These are phyloP conservation scores for Anthopleura xanthogrammica DNA, from an alignment of 92 coral and sea anemone species.

Conservation along the genomic window DNA sequence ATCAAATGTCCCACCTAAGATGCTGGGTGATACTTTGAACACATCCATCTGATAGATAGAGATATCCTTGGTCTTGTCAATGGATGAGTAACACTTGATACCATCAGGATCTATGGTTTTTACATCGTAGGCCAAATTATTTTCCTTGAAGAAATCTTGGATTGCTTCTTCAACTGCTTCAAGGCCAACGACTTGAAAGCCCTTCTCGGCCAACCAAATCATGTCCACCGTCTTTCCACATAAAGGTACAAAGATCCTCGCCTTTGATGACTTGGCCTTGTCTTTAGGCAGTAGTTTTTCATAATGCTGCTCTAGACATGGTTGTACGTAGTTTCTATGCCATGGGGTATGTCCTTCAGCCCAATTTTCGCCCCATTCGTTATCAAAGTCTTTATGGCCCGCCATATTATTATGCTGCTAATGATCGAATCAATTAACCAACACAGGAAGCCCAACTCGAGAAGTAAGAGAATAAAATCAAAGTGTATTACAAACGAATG, in stretches of 20 bases:
- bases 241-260: slow-evolving; percentile 63
- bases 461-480: background rate
- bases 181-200: slow-evolving; percentile 68
- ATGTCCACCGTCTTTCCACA: slow-evolving; percentile 69
- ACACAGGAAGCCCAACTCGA: background rate
- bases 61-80: slow-evolving; percentile 46
- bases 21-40: slow-evolving; percentile 24
- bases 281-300: slow-evolving; percentile 51
- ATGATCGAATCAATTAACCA: background rate
- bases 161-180: slow-evolving; percentile 54
- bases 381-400: slow-evolving; percentile 8
- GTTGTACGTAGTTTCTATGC: slow-evolving; percentile 50
- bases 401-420: background rate
- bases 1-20: slow-evolving; percentile 58
- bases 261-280: slow-evolving; percentile 10
- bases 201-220: slow-evolving; percentile 74
- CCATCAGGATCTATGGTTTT: slow-evolving; percentile 20
- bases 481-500: background rate
- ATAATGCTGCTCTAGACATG: slow-evolving; percentile 42
- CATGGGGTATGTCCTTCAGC: slow-evolving; percentile 28
- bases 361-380: slow-evolving; percentile 46
- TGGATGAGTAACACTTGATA: slow-evolving; percentile 30
- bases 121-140: slow-evolving; percentile 45
- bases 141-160: slow-evolving; percentile 57
- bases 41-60: slow-evolving; percentile 53